Evolutionary conservation across 1,140 invertebrate genomes (phyloP).

Genomic region (Pogonomyrmex barbatus): DNA sequence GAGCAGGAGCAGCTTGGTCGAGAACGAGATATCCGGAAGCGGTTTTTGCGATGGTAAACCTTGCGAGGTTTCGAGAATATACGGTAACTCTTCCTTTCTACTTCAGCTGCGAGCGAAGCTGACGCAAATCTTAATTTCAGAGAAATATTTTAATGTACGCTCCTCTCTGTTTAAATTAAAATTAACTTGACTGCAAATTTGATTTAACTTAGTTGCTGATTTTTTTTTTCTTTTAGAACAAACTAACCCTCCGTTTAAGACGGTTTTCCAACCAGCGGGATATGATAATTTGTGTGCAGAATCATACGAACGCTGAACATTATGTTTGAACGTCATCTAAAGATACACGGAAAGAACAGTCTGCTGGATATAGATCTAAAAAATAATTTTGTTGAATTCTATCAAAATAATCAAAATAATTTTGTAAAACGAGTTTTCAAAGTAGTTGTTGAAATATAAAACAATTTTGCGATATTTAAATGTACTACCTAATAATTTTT

Average conservation of each 20-base stretch:
- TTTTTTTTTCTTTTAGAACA: neutral
- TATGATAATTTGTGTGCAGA: neutral
- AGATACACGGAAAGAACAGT: too few species aligned
- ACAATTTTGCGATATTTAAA: too few species aligned
- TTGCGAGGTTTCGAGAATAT: neutral
- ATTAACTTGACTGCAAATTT: neutral
- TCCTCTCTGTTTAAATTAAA: neutral
- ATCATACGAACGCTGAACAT: neutral
- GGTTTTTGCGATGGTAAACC: constrained; percentile 27
- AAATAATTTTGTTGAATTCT: too few species aligned
- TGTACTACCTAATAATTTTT: too few species aligned
- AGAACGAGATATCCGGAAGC: constrained; percentile 20
- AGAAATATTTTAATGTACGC: neutral
- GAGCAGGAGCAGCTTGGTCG: constrained; percentile 24
- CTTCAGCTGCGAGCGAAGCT: neutral
- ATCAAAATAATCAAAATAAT: too few species aligned
- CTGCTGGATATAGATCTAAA: too few species aligned
- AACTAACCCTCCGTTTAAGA: neutral
- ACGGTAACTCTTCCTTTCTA: neutral
- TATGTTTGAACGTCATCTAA: neutral
- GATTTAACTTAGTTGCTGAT: neutral
- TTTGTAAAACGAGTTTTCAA: too few species aligned
- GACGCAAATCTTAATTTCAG: neutral
- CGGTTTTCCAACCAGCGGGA: neutral
- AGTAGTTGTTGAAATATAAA: too few species aligned